Evolutionary conservation across 2,797 vertebrate species (phyloP), one percentile per base, ranked within the genome.

Genomic region (Typhlichthys eigenmanni): DNA sequence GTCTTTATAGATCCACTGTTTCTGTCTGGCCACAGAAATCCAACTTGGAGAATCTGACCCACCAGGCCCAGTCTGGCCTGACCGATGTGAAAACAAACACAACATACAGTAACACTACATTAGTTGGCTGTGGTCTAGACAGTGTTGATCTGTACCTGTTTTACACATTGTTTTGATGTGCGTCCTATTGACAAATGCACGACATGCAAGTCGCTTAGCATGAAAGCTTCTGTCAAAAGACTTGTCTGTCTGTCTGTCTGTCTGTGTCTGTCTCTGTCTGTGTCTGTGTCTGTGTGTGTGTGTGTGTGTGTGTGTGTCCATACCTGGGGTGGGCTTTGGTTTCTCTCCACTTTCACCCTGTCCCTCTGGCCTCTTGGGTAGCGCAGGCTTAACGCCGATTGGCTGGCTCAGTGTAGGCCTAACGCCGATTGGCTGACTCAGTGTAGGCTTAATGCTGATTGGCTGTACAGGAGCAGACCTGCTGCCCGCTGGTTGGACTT

Each of bases 21-120:
- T 96, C 69, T 94, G 92, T 81, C 93, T 95, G 71, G 93, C 91
- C 87, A 93, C 49, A 10, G 91, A 94, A 72, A 97, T 78, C 95
- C 95, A 97, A 64, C 88, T 82, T 59, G 95, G 94, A 77, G 89
- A 72, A 5, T 76, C 76, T 0, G 82, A 64, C 46, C 65, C 72
- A 58, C 14, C 78, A 13, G 68, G 65, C 58, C 56, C 60, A 13
- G 66, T 65, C 12, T 64, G 69, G 13, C 50, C 70, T 14, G 68
- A 81, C 47, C 8, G 76, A 57, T 0, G 90, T 92, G 92, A 81
- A 60, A 83, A 47, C n/a, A 17, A 58, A 7, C 45, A 74, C 59
- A 47, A 59, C 60, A 58, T 67, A 14, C 43, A 67, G 29, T 2
- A 50, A 4, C 43, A 43, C n/a, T 5, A 5, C 4, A 5, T 5